Percentiles rank a stretch among this genome's conserved stretches.
phyloP scores from a whole-genome alignment of 2,888 invertebrate genomes.

The Xestobium rufovillosum region DNA sequence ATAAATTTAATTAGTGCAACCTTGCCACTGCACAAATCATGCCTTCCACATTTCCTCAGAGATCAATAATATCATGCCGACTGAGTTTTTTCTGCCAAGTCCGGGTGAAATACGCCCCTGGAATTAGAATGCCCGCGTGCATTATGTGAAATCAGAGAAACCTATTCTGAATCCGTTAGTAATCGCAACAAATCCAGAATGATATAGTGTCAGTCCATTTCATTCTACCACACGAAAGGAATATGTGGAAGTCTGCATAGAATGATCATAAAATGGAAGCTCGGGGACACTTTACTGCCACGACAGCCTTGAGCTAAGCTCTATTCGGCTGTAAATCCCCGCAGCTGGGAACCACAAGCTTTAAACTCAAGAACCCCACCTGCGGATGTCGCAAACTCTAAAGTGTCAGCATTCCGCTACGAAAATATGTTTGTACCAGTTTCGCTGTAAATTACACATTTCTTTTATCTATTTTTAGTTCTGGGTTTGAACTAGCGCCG shows the following conservation, averaged over 20 bases:
- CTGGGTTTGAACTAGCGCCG: too few species aligned
- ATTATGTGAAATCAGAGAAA: too few species aligned
- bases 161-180: constrained; percentile 18
- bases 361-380: constrained; percentile 1
- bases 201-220: constrained; percentile 32
- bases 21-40: too few species aligned
- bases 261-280: constrained; percentile 34
- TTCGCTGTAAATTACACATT: too few species aligned
- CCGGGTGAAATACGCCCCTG: too few species aligned
- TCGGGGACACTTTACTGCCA: constrained; percentile 32
- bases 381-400: constrained; percentile 1
- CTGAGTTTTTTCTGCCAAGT: too few species aligned
- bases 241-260: constrained; percentile 31
- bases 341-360: constrained; percentile 26
- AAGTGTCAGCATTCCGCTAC: neutral
- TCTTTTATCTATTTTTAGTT: too few species aligned
- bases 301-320: constrained; percentile 33
- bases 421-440: too few species aligned
- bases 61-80: too few species aligned
- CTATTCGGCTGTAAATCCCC: constrained; percentile 34
- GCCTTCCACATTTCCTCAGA: too few species aligned
- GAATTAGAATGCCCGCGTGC: too few species aligned
- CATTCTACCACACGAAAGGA: constrained; percentile 24
- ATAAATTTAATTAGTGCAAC: too few species aligned
- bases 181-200: constrained; percentile 32